Evolutionary conservation across 1,140 invertebrate species (phyloP).

Genomic region (Thaumatotibia leucotreta): DNA sequence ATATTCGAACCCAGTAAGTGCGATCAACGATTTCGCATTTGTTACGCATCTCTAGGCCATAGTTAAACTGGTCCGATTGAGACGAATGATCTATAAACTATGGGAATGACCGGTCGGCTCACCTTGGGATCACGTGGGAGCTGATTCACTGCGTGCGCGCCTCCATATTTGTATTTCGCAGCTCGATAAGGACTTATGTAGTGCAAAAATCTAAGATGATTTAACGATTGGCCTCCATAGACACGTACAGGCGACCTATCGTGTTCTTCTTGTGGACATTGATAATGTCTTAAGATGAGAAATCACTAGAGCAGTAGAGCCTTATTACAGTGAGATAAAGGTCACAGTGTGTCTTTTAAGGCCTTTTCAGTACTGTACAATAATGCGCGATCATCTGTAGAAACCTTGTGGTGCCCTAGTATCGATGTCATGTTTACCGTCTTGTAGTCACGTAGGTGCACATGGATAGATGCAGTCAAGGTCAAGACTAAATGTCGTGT

Average conservation of each 20-base stretch:
- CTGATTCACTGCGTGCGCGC: conserved; percentile 35
- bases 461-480: neutral
- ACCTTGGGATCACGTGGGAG: conserved; percentile 49
- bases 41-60: neutral
- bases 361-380: neutral
- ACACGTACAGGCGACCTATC: neutral
- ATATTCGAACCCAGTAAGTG: neutral
- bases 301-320: neutral
- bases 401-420: neutral
- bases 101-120: conserved; percentile 19
- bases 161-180: neutral
- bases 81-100: neutral
- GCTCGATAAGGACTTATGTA: neutral
- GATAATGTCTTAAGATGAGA: neutral
- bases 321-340: neutral
- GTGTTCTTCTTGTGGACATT: neutral
- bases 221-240: neutral
- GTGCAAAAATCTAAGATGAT: neutral
- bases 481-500: neutral
- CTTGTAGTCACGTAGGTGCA: too few species aligned
- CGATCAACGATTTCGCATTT: neutral
- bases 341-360: neutral
- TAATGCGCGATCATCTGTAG: neutral
- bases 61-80: neutral
- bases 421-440: neutral